Base-by-base conservation (phyloP, 92 coral and sea anemone genomes). In the Zoanthus solanderi region DNA sequence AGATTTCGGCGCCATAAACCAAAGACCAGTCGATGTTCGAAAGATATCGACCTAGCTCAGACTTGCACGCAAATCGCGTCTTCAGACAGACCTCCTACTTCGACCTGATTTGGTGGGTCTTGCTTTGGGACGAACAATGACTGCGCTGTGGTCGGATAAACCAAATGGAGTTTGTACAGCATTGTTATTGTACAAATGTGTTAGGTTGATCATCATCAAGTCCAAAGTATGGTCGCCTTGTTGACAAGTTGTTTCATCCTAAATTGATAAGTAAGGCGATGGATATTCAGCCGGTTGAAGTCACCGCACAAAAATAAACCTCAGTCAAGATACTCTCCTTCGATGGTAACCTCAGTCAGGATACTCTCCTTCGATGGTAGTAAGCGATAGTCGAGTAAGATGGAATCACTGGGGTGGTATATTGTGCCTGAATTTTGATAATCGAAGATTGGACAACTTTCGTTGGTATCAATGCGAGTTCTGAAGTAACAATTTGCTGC, bases 171-270 rank as follows among this genome's bases (percentile, higher is more conserved):
- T 88, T 58, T 91, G 77, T 56, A 90, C 91, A 16, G 87, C 14
- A 63, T 90, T 87, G 12, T 53, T 71, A 72, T 90, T 90, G 68
- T 89, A 88, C 88, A 92, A n/a, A 9, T 92, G 85, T 7, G 88
- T 68, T 8, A 83, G 78, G 71, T 88, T 91, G 29, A 89, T 83
- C 66, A 88, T 15, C 15, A 88, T 61, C 48, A 91, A 75, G 68
- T 91, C 93, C 78, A 91, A 54, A 14, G 67, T 91, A 9, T 58
- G 92, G 61, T 92, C 88, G 52, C 92, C 74, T 45, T 73, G 73
- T 79, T 23, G 34, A 89, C 88, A 30, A 92, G 78, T 23, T 23
- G 23, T 23, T 23, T 23, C 23, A 23, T 23, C 23, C 23, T 23
- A 23, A 23, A 23, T 87, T 92, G 86, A 17, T 16, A 54, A 34